Evolutionary conservation across 2,888 invertebrate species (phyloP).

Genomic region (Anagyrus pseudococci): DNA sequence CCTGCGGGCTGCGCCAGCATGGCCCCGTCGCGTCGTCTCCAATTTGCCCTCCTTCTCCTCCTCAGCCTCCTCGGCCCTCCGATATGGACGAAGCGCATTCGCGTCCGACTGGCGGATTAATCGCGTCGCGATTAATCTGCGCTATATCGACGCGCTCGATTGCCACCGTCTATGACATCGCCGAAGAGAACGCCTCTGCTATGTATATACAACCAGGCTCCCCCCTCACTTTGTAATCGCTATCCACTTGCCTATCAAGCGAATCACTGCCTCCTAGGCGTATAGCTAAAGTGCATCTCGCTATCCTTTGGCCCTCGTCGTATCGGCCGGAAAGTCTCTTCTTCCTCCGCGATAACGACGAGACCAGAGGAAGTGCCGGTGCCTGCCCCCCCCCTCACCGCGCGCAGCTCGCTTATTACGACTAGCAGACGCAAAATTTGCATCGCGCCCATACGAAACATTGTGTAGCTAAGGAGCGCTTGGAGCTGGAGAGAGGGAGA

Average conservation of each 20-base stretch:
- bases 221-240: no score
- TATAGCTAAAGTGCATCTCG: no score
- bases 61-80: neutral
- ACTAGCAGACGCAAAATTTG: conserved; percentile 54
- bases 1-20: neutral
- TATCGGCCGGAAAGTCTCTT: conserved; percentile 6
- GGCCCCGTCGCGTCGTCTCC: conserved; percentile 17
- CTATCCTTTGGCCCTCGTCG: no score
- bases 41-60: neutral
- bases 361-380: neutral
- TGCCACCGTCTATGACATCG: no score
- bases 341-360: neutral
- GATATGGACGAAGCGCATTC: neutral
- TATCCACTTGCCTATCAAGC: no score
- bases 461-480: neutral
- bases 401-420: conserved; percentile 54
- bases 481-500: conserved; percentile 13
- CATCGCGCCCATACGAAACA: conserved; percentile 62
- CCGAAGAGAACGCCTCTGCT: no score
- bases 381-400: neutral
- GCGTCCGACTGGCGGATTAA: conserved; percentile 14
- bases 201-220: neutral
- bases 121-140: conserved; percentile 26
- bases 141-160: conserved; percentile 27
- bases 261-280: no score